A percentile compares a stretch with the other conserved stretches of the same genome.
Conservation (phyloP, 2,888 invertebrate genomes). For the Nephrotoma appendiculata region DNA sequence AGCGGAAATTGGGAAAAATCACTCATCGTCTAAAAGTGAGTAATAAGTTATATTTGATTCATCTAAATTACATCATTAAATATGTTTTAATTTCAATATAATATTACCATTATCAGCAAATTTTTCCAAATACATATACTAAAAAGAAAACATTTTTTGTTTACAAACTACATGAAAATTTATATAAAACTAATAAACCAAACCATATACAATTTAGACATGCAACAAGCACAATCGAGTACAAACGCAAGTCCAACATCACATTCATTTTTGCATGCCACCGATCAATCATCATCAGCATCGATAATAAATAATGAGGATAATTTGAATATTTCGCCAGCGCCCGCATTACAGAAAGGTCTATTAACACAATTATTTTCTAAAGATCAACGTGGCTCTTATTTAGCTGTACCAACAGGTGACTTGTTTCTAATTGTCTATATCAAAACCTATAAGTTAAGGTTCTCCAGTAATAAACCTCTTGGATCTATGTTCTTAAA, state of each 20-base stretch:
- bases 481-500: neutral
- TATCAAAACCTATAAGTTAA: neutral
- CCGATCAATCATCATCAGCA: conserved; percentile 16
- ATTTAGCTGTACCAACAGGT: conserved; percentile 47
- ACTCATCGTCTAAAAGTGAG: conserved; percentile 92
- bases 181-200: conserved; percentile 5
- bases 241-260: conserved; percentile 18
- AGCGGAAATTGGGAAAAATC: conserved; percentile 90
- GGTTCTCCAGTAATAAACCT: neutral
- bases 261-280: conserved; percentile 25
- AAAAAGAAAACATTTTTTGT: conserved; percentile 14
- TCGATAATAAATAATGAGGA: conserved; percentile 15
- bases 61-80: neutral
- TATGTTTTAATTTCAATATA: neutral
- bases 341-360: conserved; percentile 38
- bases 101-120: neutral
- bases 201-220: conserved; percentile 15
- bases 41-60: conserved; percentile 19
- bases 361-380: conserved; percentile 34
- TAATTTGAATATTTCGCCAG: conserved; percentile 29
- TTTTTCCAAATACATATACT: neutral
- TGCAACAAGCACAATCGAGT: conserved; percentile 16
- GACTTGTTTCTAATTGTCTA: conserved; percentile 10
- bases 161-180: neutral
- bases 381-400: conserved; percentile 43